phyloP scores from a whole-genome alignment of 2,797 vertebrate genomes.

The Peromyscus nudipes region DNA sequence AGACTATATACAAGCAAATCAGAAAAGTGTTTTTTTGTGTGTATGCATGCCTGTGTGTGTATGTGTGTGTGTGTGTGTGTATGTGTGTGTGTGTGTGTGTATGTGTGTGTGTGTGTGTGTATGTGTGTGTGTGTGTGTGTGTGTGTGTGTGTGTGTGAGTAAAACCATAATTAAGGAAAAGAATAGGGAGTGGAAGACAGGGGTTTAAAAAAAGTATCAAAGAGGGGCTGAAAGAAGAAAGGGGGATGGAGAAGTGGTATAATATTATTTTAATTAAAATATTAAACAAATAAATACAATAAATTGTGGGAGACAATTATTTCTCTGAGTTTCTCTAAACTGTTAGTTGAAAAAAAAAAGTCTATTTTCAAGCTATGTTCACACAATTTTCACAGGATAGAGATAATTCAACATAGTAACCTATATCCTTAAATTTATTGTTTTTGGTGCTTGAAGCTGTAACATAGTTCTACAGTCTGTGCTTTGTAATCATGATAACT shows the following conservation, averaged over 20 bases:
- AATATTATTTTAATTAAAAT: background rate
- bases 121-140: no score
- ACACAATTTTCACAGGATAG: background rate
- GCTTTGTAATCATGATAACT: fast-evolving
- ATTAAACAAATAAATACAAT: background rate
- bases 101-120: background rate
- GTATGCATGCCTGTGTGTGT: background rate
- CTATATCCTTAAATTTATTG: background rate
- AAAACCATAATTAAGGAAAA: background rate
- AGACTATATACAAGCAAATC: background rate
- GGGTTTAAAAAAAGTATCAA: no score
- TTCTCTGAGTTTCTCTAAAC: background rate
- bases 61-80: no score
- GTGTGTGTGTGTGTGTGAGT: no score
- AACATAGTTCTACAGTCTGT: background rate
- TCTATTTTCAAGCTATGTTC: background rate
- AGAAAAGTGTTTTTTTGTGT: background rate
- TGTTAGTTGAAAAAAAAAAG: background rate
- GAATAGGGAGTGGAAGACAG: background rate
- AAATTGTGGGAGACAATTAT: background rate
- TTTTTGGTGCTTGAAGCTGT: background rate
- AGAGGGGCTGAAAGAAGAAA: no score
- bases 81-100: no score
- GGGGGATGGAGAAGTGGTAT: no score
- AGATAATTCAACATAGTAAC: background rate